Evolutionary conservation across 2,797 vertebrate genomes (phyloP), one percentile per base, ranked within the genome.

Genomic region (Paedocypris micromegethes): DNA sequence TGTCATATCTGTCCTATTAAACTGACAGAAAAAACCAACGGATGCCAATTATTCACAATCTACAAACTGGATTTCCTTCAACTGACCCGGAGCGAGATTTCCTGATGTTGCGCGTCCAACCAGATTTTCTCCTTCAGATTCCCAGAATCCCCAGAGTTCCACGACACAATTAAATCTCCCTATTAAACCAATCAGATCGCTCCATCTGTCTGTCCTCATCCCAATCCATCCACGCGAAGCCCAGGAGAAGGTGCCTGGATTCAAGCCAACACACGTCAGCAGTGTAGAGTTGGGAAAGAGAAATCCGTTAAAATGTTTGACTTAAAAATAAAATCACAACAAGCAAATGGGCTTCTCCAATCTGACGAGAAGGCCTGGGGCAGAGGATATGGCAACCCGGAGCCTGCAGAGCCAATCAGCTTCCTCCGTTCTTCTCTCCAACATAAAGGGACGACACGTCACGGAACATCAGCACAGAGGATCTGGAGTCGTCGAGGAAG

Each of bases 101-200:
- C 23, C 23, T 23, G 23, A 23, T 56, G 55, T 69, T 74, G 62
- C 46, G 6, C 47, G 66, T 66, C 51, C 44, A 49, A 68, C 63
- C 52, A 65, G 53, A 38, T 5, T 3, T 7, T 66, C 65, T 45
- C 51, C 53, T 67, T 59, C 50, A 60, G 49, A 70, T 70, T 59
- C 71, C 66, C 45, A 64, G 57, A 54, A 45, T 63, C 69, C 86
- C 86, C 78, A 78, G 86, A 87, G 85, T 75, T 80, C 76, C 77
- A 80, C 64, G 87, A 86, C 85, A 86, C 83, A 84, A 75, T 83
- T 85, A 79, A 77, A 75, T 76, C 72, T 73, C 79, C 58, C 38
- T 76, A 83, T 64, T 77, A 77, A 80, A 83, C 78, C 81, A 80
- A 66, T 70, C 68, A 61, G 75, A 81, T 77, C 79, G 66, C 61